Evolutionary conservation across 2,797 vertebrate genomes (phyloP).

Genomic region (Muscicapa comitata): DNA sequence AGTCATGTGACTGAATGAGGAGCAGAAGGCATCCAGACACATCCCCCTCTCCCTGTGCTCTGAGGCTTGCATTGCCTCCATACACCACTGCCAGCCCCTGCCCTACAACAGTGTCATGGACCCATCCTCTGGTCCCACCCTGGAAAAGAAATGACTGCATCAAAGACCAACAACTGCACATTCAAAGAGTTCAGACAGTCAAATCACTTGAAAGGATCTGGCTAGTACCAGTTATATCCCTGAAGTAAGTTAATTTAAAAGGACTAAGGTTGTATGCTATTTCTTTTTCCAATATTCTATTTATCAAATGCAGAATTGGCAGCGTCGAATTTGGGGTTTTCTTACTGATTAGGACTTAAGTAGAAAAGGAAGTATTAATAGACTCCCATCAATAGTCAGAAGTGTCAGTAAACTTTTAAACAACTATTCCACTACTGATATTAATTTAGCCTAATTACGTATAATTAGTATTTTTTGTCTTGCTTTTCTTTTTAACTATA

Average conservation of each 20-base stretch:
- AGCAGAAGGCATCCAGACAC: neutral
- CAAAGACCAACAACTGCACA: neutral
- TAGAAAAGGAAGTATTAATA: neutral
- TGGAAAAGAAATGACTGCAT: neutral
- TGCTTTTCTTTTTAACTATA: neutral
- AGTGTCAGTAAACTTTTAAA: neutral
- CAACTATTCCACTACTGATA: neutral
- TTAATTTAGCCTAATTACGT: neutral
- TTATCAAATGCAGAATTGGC: neutral
- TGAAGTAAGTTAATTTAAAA: neutral
- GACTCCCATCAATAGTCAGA: neutral
- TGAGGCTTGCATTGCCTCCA: neutral
- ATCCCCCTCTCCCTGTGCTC: neutral
- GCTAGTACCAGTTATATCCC: neutral
- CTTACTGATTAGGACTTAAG: neutral
- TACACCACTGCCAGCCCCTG: neutral
- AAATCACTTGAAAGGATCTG: neutral
- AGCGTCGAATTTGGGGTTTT: fast-evolving
- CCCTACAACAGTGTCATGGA: neutral
- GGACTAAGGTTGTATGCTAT: neutral
- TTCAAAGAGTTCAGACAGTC: neutral
- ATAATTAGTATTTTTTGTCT: neutral
- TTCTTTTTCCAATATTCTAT: neutral
- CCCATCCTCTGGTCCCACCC: neutral
- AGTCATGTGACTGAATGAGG: neutral